Evolutionary conservation across 2,888 invertebrate species (phyloP).

Genomic region (Drosophila suboccidentalis): DNA sequence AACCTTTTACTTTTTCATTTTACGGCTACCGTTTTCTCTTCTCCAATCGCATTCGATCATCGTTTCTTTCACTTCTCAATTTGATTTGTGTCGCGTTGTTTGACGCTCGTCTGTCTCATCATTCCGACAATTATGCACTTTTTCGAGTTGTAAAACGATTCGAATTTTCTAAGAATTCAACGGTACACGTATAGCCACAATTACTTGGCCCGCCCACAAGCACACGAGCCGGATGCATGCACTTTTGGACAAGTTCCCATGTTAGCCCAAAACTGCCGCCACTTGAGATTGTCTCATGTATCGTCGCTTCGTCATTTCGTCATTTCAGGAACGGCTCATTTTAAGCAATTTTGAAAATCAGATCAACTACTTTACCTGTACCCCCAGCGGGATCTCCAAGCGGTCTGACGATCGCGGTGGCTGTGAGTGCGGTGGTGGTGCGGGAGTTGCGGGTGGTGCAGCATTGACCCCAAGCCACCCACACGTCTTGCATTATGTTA

Average conservation of each 20-base stretch:
- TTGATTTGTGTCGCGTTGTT: constrained; percentile 31
- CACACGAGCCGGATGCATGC: constrained; percentile 19
- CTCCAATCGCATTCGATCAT: constrained; percentile 23
- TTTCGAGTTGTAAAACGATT: constrained; percentile 11
- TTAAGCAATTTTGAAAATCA: constrained; percentile 63
- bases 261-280: constrained; percentile 26
- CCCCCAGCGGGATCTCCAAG: background rate
- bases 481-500: constrained; percentile 77
- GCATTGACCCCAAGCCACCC: constrained; percentile 67
- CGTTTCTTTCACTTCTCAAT: constrained; percentile 32
- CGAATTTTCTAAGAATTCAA: constrained; percentile 21
- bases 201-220: constrained; percentile 52
- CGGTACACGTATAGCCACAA: constrained; percentile 17
- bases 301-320: constrained; percentile 18
- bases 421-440: constrained; percentile 6
- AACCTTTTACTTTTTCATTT: constrained; percentile 28
- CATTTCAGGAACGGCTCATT: constrained; percentile 52
- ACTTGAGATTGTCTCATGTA: constrained; percentile 58
- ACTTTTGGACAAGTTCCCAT: constrained; percentile 53
- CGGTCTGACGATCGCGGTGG: constrained; percentile 7
- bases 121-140: constrained; percentile 57
- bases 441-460: background rate
- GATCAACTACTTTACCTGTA: constrained; percentile 29
- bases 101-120: constrained; percentile 32
- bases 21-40: background rate